Percentiles rank a stretch among this genome's conserved stretches.
Evolutionary conservation across 2,113 vertebrate species (phyloP).

Genomic region (Mus musculus): GRCm39 chr5:8625001-8625500

Average conservation of each 20-base stretch:
- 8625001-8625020: too few relatives aligned
- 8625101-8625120: neutral
- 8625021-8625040: neutral
- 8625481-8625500: neutral
- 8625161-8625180: neutral
- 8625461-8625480: neutral
- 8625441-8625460: neutral
- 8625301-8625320: neutral
- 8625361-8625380: neutral
- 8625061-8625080: neutral
- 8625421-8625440: neutral
- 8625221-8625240: accelerated
- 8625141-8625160: neutral
- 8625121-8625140: neutral
- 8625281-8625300: neutral
- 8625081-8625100: neutral
- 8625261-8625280: neutral
- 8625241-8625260: neutral
- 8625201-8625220: accelerated
- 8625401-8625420: neutral
- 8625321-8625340: neutral
- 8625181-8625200: neutral
- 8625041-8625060: neutral
- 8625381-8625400: neutral
- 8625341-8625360: neutral